Evolutionary conservation across 2,113 vertebrate genomes (phyloP).

Genomic region (Picathartes gymnocephalus): DNA sequence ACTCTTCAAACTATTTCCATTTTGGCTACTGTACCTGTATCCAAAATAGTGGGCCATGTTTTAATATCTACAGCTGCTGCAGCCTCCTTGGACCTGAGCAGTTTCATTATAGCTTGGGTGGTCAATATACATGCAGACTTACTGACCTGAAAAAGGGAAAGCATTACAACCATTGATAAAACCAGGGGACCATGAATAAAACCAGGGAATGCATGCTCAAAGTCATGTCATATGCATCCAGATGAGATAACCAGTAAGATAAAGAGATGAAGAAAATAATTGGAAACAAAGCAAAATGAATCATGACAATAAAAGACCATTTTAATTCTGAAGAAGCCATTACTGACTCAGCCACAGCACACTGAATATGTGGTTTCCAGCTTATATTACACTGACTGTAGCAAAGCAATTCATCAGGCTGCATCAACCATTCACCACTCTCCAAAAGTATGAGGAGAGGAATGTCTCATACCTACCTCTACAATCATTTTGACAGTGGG

Average conservation of each 20-base stretch:
- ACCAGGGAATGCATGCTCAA: not conserved
- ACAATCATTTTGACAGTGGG: slow-evolving; percentile 98
- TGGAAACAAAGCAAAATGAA: not conserved
- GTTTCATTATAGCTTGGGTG: slow-evolving; percentile 91
- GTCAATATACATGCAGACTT: slow-evolving; percentile 93
- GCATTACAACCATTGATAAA: not conserved
- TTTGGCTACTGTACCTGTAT: slow-evolving; percentile 78
- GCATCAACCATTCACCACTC: not conserved
- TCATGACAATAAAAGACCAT: not conserved
- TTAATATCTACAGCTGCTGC: slow-evolving; percentile 88
- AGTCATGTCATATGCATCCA: not conserved
- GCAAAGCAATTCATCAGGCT: not conserved
- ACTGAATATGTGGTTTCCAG: not conserved
- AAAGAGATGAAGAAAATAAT: not conserved
- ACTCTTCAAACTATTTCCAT: not conserved
- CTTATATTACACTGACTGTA: not conserved
- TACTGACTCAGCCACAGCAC: not conserved
- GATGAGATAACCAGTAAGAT: not conserved
- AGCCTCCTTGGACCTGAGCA: slow-evolving; percentile 94
- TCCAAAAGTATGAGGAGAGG: not conserved
- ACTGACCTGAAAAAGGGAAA: slow-evolving; percentile 81
- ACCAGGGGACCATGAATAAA: not conserved
- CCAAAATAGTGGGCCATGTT: slow-evolving; percentile 91
- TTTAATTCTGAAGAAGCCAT: not conserved
- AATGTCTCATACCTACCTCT: slow-evolving; percentile 74